Conservation (phyloP, 2,888 invertebrate species). For the Cryptus viduatorius region DNA sequence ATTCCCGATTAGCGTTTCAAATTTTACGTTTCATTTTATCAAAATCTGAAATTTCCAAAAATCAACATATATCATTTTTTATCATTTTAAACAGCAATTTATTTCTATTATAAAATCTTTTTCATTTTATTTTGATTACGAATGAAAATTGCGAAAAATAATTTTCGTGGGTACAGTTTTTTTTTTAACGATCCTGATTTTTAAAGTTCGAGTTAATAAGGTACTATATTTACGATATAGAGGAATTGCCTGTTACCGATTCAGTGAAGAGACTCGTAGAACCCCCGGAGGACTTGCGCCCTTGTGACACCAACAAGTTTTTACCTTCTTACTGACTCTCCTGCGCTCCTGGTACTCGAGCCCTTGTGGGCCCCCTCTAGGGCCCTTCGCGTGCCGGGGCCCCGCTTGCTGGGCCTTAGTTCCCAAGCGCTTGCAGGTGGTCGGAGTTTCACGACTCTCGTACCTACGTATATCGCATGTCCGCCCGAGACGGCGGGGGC, state of each 20-base stretch:
- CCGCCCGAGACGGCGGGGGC: constrained; percentile 8
- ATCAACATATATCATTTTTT: no score
- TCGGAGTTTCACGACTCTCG: constrained; percentile 17
- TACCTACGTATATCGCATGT: constrained; percentile 34
- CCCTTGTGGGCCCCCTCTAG: constrained; percentile 58
- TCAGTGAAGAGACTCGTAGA: constrained; percentile 2
- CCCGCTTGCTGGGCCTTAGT: constrained; percentile 27
- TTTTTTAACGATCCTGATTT: no score
- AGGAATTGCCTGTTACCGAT: neutral
- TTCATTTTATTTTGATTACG: no score
- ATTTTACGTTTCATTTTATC: neutral
- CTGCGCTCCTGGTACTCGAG: constrained; percentile 64
- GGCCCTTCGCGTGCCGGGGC: constrained; percentile 42
- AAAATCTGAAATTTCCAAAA: no score
- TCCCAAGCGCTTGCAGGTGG: constrained; percentile 45
- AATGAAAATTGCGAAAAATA: no score
- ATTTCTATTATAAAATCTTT: no score
- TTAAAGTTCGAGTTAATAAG: no score
- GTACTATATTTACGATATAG: no score
- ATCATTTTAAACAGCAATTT: no score
- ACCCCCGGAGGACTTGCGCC: constrained; percentile 13
- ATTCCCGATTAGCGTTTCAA: neutral
- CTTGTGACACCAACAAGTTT: constrained; percentile 11
- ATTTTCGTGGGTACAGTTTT: no score
- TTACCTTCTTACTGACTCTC: constrained; percentile 37